Percentiles rank a stretch among this genome's conserved stretches.
Conservation (phyloP, 2,888 invertebrate genomes). For the Atethmia centrago region DNA sequence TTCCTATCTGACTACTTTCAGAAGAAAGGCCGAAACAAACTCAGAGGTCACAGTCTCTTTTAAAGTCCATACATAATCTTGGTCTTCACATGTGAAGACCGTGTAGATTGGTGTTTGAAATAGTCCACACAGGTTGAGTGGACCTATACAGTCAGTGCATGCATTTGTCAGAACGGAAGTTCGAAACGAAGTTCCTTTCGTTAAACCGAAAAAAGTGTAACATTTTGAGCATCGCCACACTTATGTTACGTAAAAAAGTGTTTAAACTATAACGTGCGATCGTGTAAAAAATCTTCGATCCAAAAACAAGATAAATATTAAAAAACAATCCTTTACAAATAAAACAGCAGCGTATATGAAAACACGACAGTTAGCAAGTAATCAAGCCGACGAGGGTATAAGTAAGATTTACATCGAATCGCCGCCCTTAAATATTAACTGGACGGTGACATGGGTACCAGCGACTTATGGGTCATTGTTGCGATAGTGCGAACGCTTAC, state of each 20-base stretch:
- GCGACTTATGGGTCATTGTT: conserved; percentile 18
- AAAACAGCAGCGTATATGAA: conserved; percentile 50
- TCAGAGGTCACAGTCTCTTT: no score
- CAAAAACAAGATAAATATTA: conserved; percentile 7
- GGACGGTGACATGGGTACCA: conserved; percentile 72
- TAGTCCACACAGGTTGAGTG: no score
- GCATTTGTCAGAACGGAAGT: no score
- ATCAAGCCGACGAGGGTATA: conserved; percentile 64
- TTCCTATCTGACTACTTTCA: no score
- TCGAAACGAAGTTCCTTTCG: background rate
- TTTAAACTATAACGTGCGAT: background rate
- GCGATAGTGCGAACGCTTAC: conserved; percentile 31
- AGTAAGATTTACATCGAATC: conserved; percentile 67
- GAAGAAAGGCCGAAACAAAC: no score
- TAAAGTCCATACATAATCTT: no score
- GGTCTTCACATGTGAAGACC: no score
- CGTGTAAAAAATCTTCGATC: background rate
- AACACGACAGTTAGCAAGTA: conserved; percentile 58
- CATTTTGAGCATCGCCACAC: background rate
- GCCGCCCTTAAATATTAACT: conserved; percentile 78
- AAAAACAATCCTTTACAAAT: conserved; percentile 35
- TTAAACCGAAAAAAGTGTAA: background rate
- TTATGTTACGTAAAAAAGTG: background rate
- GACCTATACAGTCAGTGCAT: no score
- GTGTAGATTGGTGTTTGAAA: no score